phyloP scores from a whole-genome alignment of 2,797 vertebrate species.

The Bucorvus abyssinicus region DNA sequence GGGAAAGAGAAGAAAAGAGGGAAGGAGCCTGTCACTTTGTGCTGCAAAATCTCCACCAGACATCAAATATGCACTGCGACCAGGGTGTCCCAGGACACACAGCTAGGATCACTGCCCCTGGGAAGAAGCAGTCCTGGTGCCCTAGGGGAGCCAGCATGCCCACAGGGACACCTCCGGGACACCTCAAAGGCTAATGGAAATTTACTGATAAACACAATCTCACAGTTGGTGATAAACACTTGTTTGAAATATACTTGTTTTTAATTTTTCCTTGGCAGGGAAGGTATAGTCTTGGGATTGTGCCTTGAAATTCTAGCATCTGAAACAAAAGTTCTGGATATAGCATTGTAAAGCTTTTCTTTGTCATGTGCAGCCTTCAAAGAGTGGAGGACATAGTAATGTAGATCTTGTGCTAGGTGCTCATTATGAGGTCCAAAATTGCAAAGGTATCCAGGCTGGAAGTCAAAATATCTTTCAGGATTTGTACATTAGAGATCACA shows the following conservation, averaged over 20 bases:
- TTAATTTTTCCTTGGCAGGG: slow-evolving; percentile 24
- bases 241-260: not conserved
- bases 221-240: not conserved
- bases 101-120: not conserved
- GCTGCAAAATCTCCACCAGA: not conserved
- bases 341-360: not conserved
- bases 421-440: not conserved
- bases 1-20: not conserved
- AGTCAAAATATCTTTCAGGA: not conserved
- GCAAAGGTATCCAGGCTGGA: not conserved
- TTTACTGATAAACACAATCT: not conserved
- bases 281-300: not conserved
- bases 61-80: not conserved
- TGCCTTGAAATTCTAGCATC: not conserved
- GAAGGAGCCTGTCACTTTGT: slow-evolving; percentile 8
- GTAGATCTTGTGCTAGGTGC: not conserved
- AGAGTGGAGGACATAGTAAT: not conserved
- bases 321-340: not conserved
- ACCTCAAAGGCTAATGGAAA: not conserved
- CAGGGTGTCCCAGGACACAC: not conserved
- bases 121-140: not conserved
- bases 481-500: not conserved
- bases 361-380: not conserved
- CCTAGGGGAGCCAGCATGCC: not conserved
- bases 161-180: not conserved